A percentile compares a stretch with the other conserved stretches of the same genome.
These are phyloP conservation scores for Catalaphyllia jardinei DNA, from an alignment of 64 coral and sea anemone genomes.

Conservation along the genomic window DNA sequence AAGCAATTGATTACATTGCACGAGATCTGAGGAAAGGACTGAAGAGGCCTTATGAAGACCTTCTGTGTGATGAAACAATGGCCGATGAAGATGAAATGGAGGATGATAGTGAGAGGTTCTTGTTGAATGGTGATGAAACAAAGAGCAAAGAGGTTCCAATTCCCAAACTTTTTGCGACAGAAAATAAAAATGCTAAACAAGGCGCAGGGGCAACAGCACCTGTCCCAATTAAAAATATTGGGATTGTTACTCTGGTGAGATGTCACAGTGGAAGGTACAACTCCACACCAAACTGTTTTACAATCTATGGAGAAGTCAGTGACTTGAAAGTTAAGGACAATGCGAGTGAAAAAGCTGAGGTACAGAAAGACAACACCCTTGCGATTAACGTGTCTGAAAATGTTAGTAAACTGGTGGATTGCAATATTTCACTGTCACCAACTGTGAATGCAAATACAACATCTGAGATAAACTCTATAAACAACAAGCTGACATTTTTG, in stretches of 20 bases:
- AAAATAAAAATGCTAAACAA: constrained; percentile 34
- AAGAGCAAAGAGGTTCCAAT: constrained; percentile 24
- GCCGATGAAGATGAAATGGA: constrained; percentile 87
- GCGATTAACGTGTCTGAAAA: background rate
- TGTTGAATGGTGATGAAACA: constrained; percentile 32
- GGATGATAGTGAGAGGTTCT: constrained; percentile 49
- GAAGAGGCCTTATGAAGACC: constrained; percentile 80
- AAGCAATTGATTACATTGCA: constrained; percentile 62
- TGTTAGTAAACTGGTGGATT: constrained; percentile 34
- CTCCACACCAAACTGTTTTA: constrained; percentile 65
- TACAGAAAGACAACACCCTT: constrained; percentile 18
- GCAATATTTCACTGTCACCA: background rate
- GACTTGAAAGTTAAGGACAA: constrained; percentile 31
- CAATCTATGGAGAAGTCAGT: constrained; percentile 66
- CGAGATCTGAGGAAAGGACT: constrained; percentile 53
- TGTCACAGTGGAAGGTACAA: constrained; percentile 51
- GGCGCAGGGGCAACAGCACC: background rate
- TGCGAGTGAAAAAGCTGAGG: constrained; percentile 21
- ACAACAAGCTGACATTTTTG: constrained; percentile 77
- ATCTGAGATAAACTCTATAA: constrained; percentile 71
- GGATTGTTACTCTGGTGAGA: constrained; percentile 77
- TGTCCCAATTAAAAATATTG: constrained; percentile 32
- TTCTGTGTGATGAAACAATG: constrained; percentile 86
- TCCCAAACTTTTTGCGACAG: background rate
- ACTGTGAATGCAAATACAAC: constrained; percentile 13